A percentile compares a stretch with the other conserved stretches of the same genome.
Conservation (phyloP, 2,888 invertebrate genomes). For the Mimumesa dahlbomi region DNA sequence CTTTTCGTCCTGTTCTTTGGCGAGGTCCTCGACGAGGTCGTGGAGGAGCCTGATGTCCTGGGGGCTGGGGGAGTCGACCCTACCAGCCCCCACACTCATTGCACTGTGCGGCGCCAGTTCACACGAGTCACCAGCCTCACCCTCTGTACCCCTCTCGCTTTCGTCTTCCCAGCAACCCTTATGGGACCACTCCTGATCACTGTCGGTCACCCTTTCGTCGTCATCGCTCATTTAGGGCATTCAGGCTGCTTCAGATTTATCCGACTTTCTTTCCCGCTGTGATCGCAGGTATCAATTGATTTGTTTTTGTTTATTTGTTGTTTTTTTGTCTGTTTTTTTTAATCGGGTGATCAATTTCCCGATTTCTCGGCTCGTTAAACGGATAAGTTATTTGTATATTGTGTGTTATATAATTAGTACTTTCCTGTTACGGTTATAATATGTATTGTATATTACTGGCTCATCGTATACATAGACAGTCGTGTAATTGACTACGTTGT, state of each 20-base stretch:
- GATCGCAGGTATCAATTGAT: too few species aligned
- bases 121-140: slow-evolving; percentile 63
- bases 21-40: slow-evolving; percentile 77
- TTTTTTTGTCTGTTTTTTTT: too few species aligned
- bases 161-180: slow-evolving; percentile 63
- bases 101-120: slow-evolving; percentile 78
- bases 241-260: slow-evolving; percentile 45
- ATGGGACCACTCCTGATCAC: slow-evolving; percentile 67
- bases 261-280: slow-evolving; percentile 18
- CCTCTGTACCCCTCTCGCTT: slow-evolving; percentile 57
- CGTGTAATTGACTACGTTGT: too few species aligned
- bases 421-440: too few species aligned
- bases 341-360: too few species aligned
- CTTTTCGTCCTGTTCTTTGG: slow-evolving; percentile 75
- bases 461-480: too few species aligned
- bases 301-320: too few species aligned
- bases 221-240: slow-evolving; percentile 78
- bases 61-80: slow-evolving; percentile 77
- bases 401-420: too few species aligned
- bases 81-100: slow-evolving; percentile 77
- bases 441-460: too few species aligned
- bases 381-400: too few species aligned
- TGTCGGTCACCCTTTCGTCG: slow-evolving; percentile 73
- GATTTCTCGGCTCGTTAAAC: too few species aligned
- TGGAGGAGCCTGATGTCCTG: slow-evolving; percentile 78